phyloP scores from a whole-genome alignment of 2,888 invertebrate genomes.

The Dimorphilus gyrociliatus region DNA sequence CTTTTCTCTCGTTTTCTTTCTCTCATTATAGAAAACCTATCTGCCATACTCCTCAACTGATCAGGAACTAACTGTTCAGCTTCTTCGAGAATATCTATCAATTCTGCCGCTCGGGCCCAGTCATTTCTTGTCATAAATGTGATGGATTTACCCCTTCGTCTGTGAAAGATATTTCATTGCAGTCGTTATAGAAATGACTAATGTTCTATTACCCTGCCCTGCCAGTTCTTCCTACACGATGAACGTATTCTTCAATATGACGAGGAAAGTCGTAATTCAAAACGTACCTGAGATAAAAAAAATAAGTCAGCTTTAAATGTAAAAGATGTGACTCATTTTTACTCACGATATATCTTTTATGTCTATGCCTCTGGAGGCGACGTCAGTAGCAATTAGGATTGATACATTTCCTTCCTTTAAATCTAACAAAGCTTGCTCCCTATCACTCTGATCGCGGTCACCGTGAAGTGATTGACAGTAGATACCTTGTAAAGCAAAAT shows the following conservation, averaged over 20 bases:
- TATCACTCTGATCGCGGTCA: conserved; percentile 56
- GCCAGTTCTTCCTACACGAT: conserved; percentile 86
- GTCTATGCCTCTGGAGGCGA: conserved; percentile 82
- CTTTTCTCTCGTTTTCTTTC: conserved; percentile 36
- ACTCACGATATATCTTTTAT: conserved; percentile 42
- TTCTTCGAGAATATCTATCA: conserved; percentile 70
- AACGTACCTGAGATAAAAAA: conserved; percentile 50
- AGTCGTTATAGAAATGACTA: too few relatives aligned
- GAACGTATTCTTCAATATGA: conserved; percentile 88
- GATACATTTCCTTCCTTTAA: conserved; percentile 59
- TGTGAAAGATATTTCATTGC: conserved; percentile 11
- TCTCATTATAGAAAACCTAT: conserved; percentile 53
- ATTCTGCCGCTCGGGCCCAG: conserved; percentile 61
- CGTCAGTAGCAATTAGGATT: conserved; percentile 81
- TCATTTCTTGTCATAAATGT: conserved; percentile 60
- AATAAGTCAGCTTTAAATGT: background rate
- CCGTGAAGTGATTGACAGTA: conserved; percentile 70
- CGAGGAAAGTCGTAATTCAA: conserved; percentile 81
- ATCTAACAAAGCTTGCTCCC: conserved; percentile 57
- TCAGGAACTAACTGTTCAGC: conserved; percentile 60
- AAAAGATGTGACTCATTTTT: background rate
- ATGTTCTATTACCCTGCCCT: conserved; percentile 68
- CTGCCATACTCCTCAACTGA: conserved; percentile 57
- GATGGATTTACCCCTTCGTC: conserved; percentile 58
- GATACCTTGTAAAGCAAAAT: conserved; percentile 53